These are phyloP conservation scores for Heteromormyrus szaboi DNA, from an alignment of 2,797 vertebrate species.

Conservation along the genomic window DNA sequence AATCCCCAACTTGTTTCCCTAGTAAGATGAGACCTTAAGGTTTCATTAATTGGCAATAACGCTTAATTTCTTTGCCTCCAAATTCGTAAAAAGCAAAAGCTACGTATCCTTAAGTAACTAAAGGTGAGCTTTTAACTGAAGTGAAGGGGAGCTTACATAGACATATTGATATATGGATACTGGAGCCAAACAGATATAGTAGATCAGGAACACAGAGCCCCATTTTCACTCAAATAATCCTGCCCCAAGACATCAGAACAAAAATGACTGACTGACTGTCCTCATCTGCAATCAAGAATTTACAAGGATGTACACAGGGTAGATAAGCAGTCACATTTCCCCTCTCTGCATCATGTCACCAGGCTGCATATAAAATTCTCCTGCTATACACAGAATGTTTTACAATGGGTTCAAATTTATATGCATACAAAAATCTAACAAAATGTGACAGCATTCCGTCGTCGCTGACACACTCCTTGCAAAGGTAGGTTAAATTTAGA, in stretches of 20 bases:
- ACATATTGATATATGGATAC: background rate
- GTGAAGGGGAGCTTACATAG: background rate
- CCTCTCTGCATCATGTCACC: background rate
- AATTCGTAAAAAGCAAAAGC: background rate
- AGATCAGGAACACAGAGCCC: background rate
- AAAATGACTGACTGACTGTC: background rate
- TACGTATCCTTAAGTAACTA: background rate
- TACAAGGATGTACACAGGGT: background rate
- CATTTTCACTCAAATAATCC: background rate
- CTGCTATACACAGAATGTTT: background rate
- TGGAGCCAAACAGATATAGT: background rate
- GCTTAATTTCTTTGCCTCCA: background rate
- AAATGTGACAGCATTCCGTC: background rate
- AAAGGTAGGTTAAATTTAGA: background rate
- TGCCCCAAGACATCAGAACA: background rate
- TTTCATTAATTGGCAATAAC: background rate
- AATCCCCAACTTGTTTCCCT: background rate
- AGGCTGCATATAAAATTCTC: background rate
- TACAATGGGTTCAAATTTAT: background rate
- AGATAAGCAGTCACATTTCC: background rate
- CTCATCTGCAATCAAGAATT: background rate
- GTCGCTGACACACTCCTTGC: background rate
- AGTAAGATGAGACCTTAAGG: background rate
- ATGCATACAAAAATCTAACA: background rate
- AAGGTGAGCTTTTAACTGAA: background rate